Conservation (phyloP, 2,888 invertebrate species). For the Charanyca ferruginea region DNA sequence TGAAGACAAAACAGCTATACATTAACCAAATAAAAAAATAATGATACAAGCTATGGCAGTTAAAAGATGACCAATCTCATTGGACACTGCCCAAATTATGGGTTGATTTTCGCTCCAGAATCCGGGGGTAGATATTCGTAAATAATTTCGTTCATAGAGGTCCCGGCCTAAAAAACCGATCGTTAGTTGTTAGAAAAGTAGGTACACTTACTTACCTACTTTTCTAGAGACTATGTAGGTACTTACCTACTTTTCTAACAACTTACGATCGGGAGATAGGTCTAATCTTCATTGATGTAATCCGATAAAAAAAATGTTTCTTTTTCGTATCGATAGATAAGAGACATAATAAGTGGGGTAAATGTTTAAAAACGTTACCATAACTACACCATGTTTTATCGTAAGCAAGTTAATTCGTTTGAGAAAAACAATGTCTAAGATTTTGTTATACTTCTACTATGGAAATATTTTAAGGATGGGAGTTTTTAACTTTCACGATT, state of each 20-base stretch:
- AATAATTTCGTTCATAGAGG: no score
- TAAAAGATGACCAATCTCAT: no score
- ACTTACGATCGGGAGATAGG: not conserved
- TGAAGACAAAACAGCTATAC: no score
- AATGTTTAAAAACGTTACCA: not conserved
- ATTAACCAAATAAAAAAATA: no score
- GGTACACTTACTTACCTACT: no score
- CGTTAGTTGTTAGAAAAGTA: slow-evolving; percentile 10
- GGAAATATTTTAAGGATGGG: not conserved
- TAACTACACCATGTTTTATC: slow-evolving; percentile 1
- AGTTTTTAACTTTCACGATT: no score
- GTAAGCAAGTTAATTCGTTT: not conserved
- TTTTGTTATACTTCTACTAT: not conserved
- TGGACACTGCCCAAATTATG: no score
- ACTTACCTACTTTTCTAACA: no score
- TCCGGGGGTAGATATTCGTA: no score
- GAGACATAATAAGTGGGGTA: not conserved
- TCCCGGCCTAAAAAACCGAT: not conserved
- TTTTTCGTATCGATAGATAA: slow-evolving; percentile 19
- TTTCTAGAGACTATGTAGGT: no score
- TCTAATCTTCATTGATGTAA: slow-evolving; percentile 34
- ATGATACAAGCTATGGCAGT: no score
- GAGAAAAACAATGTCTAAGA: not conserved
- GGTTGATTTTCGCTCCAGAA: no score
- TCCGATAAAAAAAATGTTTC: slow-evolving; percentile 8